Evolutionary conservation across 2,888 invertebrate genomes (phyloP).

Genomic region (Deilephila elpenor): DNA sequence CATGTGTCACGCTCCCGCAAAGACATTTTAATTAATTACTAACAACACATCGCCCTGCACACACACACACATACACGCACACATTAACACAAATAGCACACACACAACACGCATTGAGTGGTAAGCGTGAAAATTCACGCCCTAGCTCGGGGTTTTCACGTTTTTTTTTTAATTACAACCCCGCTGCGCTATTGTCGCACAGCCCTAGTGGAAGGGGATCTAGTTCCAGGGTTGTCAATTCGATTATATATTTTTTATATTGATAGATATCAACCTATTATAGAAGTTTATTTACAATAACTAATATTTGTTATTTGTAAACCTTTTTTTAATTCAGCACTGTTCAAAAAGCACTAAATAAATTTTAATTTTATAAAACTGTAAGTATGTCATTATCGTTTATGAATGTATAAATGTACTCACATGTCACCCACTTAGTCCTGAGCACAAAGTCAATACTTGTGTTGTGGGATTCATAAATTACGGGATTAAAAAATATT

Average conservation of each 20-base stretch:
- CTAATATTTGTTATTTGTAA: too few species aligned
- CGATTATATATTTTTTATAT: not conserved
- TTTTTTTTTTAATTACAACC: slow-evolving; percentile 81
- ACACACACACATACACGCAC: not conserved
- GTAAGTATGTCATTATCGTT: too few species aligned
- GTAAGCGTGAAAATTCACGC: slow-evolving; percentile 81
- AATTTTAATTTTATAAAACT: too few species aligned
- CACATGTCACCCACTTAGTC: too few species aligned
- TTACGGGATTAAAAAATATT: too few species aligned
- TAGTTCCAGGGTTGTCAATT: slow-evolving; percentile 63
- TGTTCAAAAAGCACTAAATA: too few species aligned
- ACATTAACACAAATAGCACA: slow-evolving; percentile 30
- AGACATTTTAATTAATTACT: slow-evolving; percentile 36
- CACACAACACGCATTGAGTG: slow-evolving; percentile 53
- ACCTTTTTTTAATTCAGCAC: too few species aligned
- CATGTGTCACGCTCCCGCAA: slow-evolving; percentile 29
- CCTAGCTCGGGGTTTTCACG: slow-evolving; percentile 62
- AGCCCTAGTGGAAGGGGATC: slow-evolving; percentile 68
- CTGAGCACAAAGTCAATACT: too few species aligned
- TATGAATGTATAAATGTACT: too few species aligned
- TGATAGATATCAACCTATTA: not conserved
- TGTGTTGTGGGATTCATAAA: too few species aligned
- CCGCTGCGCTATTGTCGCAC: slow-evolving; percentile 76
- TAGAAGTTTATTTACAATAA: too few species aligned
- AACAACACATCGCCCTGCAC: slow-evolving; percentile 33